Evolutionary conservation across 1,140 invertebrate species (phyloP).

Genomic region (Oryzaephilus surinamensis): DNA sequence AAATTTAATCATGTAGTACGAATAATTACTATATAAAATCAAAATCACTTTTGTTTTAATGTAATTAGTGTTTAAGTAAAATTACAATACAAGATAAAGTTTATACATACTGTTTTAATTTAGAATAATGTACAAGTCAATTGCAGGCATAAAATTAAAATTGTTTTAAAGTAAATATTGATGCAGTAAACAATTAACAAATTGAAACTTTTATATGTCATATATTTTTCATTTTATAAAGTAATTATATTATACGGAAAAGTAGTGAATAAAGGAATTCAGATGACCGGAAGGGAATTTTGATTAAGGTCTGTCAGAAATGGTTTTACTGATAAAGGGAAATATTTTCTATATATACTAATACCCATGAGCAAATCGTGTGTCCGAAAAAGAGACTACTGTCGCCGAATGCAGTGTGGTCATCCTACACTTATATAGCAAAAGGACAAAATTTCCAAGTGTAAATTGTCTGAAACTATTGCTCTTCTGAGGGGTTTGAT

Average conservation of each 20-base stretch:
- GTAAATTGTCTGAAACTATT: slow-evolving; percentile 17
- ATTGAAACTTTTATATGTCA: no score
- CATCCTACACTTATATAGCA: not conserved
- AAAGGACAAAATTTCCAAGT: slow-evolving; percentile 13
- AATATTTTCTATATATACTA: slow-evolving; percentile 9
- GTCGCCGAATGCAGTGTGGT: not conserved
- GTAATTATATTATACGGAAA: no score
- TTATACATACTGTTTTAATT: not conserved
- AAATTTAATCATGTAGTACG: slow-evolving; percentile 7
- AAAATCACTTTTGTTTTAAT: slow-evolving; percentile 3
- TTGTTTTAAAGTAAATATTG: no score
- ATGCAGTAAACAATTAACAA: no score
- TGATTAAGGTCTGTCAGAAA: slow-evolving; percentile 7
- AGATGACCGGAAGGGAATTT: slow-evolving; percentile 8
- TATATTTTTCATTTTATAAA: no score
- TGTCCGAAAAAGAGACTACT: no score
- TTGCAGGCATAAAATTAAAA: no score
- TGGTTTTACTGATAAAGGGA: slow-evolving; percentile 1
- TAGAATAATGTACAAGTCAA: no score
- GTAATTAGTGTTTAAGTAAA: not conserved
- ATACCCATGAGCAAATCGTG: no score
- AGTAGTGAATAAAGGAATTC: no score
- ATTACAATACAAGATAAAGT: no score
- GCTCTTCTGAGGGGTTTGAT: slow-evolving; percentile 18
- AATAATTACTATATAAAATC: slow-evolving; percentile 1